Evolutionary conservation across 92 coral and sea anemone species (phyloP), one percentile per base, ranked within the genome.

Genomic region (Heteractis magnifica): DNA sequence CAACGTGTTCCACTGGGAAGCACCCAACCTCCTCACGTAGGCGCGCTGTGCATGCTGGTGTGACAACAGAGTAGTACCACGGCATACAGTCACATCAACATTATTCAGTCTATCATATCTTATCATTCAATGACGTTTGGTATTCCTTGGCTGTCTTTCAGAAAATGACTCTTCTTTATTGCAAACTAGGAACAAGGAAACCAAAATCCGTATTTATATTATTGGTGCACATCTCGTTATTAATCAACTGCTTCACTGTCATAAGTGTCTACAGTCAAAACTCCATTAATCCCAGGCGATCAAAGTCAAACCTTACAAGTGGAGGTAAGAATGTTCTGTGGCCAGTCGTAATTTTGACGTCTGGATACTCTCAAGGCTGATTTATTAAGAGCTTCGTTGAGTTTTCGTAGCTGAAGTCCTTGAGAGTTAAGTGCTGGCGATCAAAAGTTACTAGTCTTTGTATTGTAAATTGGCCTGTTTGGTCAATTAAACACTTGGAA

Each of bases 261-360:
- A 78, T 26, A 56, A 56, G 86, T 10, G 87, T 84, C 52, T 71
- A 76, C n/a, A 84, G 89, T 51, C 89, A 81, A 72, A 89, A 89
- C 84, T 71, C 92, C 52, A 89, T 89, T 15, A 81, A 81, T 41
- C 89, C 92, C 51, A 77, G 92, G 48, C 84, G 83, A 13, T 75
- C 91, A 13, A 89, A 86, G 86, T 51, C 83, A 4, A 83, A 76
- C 71, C 68, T 71, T 52, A 50, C 83, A 19, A 56, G 71, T n/a
- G 89, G 81, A 84, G 91, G 91, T 84, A 81, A 50, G 53, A 19
- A 14, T 21, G 34, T 41, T 75, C 49, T 64, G 72, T 83, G 20
- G 74, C 50, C 34, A 72, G 6, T 8, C 12, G 44, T 23, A 50
- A 11, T 80, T 4, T 77, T 52, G 87, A 73, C 77, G 64, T 58